Evolutionary conservation across 2,888 invertebrate genomes (phyloP).

Genomic region (Gari tellinella): DNA sequence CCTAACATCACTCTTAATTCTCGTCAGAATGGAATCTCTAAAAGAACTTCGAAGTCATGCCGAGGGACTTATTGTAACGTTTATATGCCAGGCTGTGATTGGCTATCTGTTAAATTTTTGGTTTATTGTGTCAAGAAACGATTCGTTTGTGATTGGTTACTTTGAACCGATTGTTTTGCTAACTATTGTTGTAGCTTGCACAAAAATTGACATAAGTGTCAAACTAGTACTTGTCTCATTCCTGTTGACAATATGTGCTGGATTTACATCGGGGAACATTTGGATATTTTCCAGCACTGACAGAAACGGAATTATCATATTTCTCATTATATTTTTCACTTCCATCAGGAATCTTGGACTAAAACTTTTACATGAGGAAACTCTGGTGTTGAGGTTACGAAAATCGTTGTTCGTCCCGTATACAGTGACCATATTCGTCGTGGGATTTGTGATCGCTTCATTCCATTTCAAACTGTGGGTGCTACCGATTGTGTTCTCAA

Average conservation of each 20-base stretch:
- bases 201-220: no score
- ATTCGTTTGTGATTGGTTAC: slow-evolving; percentile 50
- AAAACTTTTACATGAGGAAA: slow-evolving; percentile 51
- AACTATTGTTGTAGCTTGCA: slow-evolving; percentile 4
- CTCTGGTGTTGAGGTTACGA: no score
- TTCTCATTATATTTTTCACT: slow-evolving; percentile 50
- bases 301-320: slow-evolving; percentile 46
- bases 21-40: slow-evolving; percentile 39
- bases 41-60: slow-evolving; percentile 25
- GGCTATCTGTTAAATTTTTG: slow-evolving; percentile 45
- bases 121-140: slow-evolving; percentile 42
- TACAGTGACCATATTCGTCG: no score
- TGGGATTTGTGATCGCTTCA: slow-evolving; percentile 29
- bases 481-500: slow-evolving; percentile 49
- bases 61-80: slow-evolving; percentile 38
- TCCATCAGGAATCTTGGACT: slow-evolving; percentile 55
- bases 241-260: slow-evolving; percentile 37
- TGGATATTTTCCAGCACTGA: slow-evolving; percentile 25
- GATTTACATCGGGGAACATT: slow-evolving; percentile 40
- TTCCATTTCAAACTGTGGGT: slow-evolving; percentile 42
- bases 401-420: no score
- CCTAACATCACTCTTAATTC: slow-evolving; percentile 8
- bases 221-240: slow-evolving; percentile 16
- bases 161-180: slow-evolving; percentile 53
- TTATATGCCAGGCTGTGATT: slow-evolving; percentile 35